Percentiles rank a stretch among this genome's conserved stretches.
phyloP scores from a whole-genome alignment of 2,888 invertebrate genomes.

The Andrena haemorrhoa region DNA sequence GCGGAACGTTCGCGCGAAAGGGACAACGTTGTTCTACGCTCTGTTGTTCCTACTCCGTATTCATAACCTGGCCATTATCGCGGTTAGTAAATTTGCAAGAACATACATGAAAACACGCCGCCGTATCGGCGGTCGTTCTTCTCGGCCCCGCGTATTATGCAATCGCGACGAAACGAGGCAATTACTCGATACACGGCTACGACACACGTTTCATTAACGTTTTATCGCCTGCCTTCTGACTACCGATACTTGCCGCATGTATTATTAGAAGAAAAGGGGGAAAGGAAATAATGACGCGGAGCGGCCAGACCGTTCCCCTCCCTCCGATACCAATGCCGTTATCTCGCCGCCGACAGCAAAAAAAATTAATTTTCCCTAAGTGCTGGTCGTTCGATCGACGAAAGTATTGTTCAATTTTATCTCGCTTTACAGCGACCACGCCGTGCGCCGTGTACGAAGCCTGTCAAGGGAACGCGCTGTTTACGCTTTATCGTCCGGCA shows the following conservation, averaged over 20 bases:
- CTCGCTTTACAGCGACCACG: slow-evolving; percentile 57
- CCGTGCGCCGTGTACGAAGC: slow-evolving; percentile 36
- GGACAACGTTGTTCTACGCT: slow-evolving; percentile 46
- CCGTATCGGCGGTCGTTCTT: slow-evolving; percentile 41
- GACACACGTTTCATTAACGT: slow-evolving; percentile 41
- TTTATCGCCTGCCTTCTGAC: neutral
- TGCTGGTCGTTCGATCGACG: slow-evolving; percentile 52
- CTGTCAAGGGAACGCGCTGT: slow-evolving; percentile 67
- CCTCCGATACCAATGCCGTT: neutral
- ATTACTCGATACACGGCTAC: slow-evolving; percentile 36
- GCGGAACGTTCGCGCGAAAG: slow-evolving; percentile 36
- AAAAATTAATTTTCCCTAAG: slow-evolving; percentile 67
- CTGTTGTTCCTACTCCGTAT: slow-evolving; percentile 56
- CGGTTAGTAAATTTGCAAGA: slow-evolving; percentile 60
- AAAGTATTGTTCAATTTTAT: slow-evolving; percentile 60
- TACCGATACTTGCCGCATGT: neutral
- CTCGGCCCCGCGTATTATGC: slow-evolving; percentile 32
- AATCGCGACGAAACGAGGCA: slow-evolving; percentile 15
- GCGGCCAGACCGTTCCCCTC: neutral
- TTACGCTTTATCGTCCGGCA: slow-evolving; percentile 71
- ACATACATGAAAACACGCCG: slow-evolving; percentile 42
- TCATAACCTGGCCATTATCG: slow-evolving; percentile 60
- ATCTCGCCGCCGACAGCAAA: neutral
- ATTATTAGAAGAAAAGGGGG: neutral
- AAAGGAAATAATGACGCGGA: neutral